phyloP scores from a whole-genome alignment of 2,888 invertebrate species.

The Helobdella robusta region DNA sequence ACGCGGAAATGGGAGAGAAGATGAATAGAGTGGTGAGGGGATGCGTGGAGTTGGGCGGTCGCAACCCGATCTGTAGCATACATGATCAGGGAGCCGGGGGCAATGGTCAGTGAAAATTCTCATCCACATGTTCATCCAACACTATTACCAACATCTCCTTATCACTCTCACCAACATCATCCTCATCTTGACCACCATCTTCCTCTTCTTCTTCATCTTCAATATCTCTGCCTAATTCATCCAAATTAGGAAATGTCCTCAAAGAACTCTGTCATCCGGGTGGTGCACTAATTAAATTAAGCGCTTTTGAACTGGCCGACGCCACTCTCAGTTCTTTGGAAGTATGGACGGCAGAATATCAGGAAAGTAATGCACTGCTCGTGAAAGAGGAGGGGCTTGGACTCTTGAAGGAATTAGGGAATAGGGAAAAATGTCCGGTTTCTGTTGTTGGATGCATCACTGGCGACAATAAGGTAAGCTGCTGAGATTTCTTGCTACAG shows the following conservation, averaged over 20 bases:
- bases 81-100: slow-evolving; percentile 99
- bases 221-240: neutral
- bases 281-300: slow-evolving; percentile 79
- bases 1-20: slow-evolving; percentile 98
- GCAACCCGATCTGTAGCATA: slow-evolving; percentile 85
- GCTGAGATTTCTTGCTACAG: neutral
- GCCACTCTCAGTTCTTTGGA: slow-evolving; percentile 84
- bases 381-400: slow-evolving; percentile 59
- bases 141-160: too few species aligned
- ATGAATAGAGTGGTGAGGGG: slow-evolving; percentile 83
- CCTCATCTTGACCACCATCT: too few species aligned
- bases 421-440: slow-evolving; percentile 81
- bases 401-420: slow-evolving; percentile 63
- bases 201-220: neutral
- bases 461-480: slow-evolving; percentile 64
- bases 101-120: slow-evolving; percentile 47
- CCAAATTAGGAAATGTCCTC: slow-evolving; percentile 68
- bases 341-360: slow-evolving; percentile 96
- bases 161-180: too few species aligned
- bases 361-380: slow-evolving; percentile 83
- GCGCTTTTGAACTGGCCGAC: slow-evolving; percentile 73
- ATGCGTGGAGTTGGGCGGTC: slow-evolving; percentile 68
- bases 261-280: slow-evolving; percentile 91
- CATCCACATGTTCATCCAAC: too few species aligned
- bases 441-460: slow-evolving; percentile 86